Base-by-base conservation (phyloP, 1,140 invertebrate species). In the Rhizoglyphus robini region DNA sequence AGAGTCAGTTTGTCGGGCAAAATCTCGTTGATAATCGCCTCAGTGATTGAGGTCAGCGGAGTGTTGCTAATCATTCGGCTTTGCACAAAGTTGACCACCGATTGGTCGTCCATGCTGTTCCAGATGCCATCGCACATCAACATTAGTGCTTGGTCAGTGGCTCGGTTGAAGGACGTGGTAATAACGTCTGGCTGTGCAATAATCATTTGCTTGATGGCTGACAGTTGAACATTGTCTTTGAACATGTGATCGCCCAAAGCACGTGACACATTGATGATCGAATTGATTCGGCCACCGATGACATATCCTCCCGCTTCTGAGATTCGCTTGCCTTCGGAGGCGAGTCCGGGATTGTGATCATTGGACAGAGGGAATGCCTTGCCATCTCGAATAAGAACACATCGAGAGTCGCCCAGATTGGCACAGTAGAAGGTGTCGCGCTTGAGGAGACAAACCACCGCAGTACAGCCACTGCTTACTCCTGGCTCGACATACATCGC, bases 341-440 rank as follows among this genome's bases (percentile, higher is more conserved):
- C 79, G 74, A 96, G 92, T 76, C 97, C 93, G 3, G 94, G 94
- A 76, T 97, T 98, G 74, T 98, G 94, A 77, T 98, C 94, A 61
- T 88, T 77, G 65, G 86, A 92, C 81, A 97, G 86, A 67, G 96
- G 93, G 30, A 96, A 74, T 81, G 97, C 86, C 67, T 96, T 92
- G 31, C 95, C 74, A 69, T 80, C 80, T 67, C 90, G 81, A 71
- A 86, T 90, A 25, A 97, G 80, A 23, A 97, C 87, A 76, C 90
- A 95, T 20, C 82, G 72, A 0, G 93, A 96, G 78, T 97, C 94
- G 13, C 84, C 88, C 69, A 84, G 84, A 74, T 83, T 83, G 5
- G 81, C 82, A n/a, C 83, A 81, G 69, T 76, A 77, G 4, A 83
- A 70, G 54, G 78, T 70, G 32, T 74, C 73, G 29, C 74, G 73